Conservation (phyloP, 2,113 vertebrate genomes). For the Rutilus rutilus region DNA sequence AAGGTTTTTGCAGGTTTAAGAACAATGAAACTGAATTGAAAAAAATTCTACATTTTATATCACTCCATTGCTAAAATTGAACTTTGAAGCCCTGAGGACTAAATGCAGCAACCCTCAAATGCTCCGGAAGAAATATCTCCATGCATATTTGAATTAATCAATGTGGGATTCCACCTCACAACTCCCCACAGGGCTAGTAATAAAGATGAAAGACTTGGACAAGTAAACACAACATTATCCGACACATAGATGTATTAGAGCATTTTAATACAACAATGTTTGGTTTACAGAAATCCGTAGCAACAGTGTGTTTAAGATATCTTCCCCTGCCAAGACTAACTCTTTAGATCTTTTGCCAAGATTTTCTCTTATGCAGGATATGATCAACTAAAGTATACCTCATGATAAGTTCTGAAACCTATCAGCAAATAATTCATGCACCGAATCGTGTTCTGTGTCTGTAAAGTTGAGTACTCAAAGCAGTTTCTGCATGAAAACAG, state of each 20-base stretch:
- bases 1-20: conserved; percentile 75
- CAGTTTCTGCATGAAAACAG: neutral
- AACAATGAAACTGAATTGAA: conserved; percentile 76
- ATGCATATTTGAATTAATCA: conserved; percentile 70
- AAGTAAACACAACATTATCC: conserved; percentile 51
- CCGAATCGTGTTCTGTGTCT: conserved; percentile 44
- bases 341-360: conserved; percentile 66
- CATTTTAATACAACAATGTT: conserved; percentile 62
- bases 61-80: conserved; percentile 65
- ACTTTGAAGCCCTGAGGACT: conserved; percentile 44
- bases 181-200: conserved; percentile 66
- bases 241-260: conserved; percentile 60
- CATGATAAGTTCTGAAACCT: conserved; percentile 31
- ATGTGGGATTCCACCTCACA: conserved; percentile 65
- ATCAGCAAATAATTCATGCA: conserved; percentile 40
- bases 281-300: conserved; percentile 64
- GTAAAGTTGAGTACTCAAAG: neutral
- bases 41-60: conserved; percentile 63
- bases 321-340: conserved; percentile 55
- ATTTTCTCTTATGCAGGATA: conserved; percentile 36
- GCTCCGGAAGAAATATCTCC: conserved; percentile 72
- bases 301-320: conserved; percentile 65
- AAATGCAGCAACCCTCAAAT: conserved; percentile 40
- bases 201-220: conserved; percentile 65
- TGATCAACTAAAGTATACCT: conserved; percentile 21